Conservation (phyloP, 2,888 invertebrate genomes). For the Platypus cylindrus region DNA sequence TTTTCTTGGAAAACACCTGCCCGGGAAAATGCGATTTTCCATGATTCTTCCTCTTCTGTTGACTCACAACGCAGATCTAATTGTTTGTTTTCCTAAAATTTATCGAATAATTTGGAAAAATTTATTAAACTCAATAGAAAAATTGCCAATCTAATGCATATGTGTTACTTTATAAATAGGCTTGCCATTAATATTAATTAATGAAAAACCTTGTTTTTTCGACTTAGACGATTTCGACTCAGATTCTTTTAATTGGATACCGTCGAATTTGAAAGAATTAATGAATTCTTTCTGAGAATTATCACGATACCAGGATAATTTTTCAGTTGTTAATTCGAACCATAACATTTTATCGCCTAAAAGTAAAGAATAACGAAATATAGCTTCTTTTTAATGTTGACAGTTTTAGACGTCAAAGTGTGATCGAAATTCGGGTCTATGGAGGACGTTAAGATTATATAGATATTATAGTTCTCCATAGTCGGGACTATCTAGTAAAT, state of each 20-base stretch:
- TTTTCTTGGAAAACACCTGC: conserved; percentile 99
- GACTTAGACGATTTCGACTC: conserved; percentile 99
- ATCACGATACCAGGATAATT: conserved; percentile 77
- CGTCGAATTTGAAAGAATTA: conserved; percentile 96
- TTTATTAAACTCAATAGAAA: no score
- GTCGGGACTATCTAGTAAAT: no score
- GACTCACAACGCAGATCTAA: conserved; percentile 95
- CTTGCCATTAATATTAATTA: conserved; percentile 95
- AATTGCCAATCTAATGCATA: no score
- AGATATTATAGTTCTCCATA: no score
- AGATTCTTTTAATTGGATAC: conserved; percentile 88
- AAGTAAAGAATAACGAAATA: no score
- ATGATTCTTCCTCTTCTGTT: conserved; percentile 94
- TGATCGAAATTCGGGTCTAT: no score
- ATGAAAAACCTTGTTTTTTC: conserved; percentile 89
- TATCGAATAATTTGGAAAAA: no score
- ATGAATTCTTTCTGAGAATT: conserved; percentile 99
- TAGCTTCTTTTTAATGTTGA: no score
- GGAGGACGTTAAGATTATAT: no score
- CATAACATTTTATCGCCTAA: conserved; percentile 99
- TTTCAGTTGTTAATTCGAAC: conserved; percentile 92
- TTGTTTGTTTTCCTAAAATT: conserved; percentile 90
- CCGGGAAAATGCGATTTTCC: conserved; percentile 98
- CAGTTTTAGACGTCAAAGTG: no score
- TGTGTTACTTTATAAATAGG: conserved; percentile 74